Percentiles rank a stretch among this genome's conserved stretches.
Evolutionary conservation across 2,888 invertebrate genomes (phyloP).

Genomic region (Acleris holmiana): DNA sequence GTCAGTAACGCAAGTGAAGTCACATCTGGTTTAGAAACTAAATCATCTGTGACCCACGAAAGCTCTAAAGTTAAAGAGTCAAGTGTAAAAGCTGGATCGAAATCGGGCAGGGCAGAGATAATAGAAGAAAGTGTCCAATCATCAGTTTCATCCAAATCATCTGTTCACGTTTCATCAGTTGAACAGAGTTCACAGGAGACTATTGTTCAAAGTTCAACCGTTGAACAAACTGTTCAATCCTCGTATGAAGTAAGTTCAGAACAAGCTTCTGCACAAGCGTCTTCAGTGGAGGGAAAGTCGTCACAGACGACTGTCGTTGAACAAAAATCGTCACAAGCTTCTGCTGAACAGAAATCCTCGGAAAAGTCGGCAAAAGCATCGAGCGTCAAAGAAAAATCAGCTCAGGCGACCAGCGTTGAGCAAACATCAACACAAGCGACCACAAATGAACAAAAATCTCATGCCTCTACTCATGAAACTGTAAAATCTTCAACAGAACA

Average conservation of each 20-base stretch:
- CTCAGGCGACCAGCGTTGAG: constrained; percentile 38
- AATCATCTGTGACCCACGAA: constrained; percentile 62
- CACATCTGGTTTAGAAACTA: constrained; percentile 63
- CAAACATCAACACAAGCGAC: constrained; percentile 30
- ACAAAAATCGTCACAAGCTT: constrained; percentile 33
- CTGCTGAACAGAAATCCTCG: constrained; percentile 15
- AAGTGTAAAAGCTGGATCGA: constrained; percentile 38
- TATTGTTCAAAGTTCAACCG: constrained; percentile 36
- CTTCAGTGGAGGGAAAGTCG: constrained; percentile 35
- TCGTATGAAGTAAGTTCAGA: constrained; percentile 38
- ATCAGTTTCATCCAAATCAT: constrained; percentile 36
- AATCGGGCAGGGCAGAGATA: constrained; percentile 40
- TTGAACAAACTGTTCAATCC: constrained; percentile 44
- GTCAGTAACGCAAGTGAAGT: constrained; percentile 57
- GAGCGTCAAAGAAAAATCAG: constrained; percentile 38
- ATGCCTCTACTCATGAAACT: constrained; percentile 31
- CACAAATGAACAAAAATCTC: constrained; percentile 35
- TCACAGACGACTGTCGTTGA: constrained; percentile 35
- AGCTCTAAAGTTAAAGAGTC: constrained; percentile 59
- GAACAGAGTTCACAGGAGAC: constrained; percentile 38
- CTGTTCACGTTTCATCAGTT: constrained; percentile 40
- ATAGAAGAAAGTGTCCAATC: constrained; percentile 37
- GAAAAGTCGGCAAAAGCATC: constrained; percentile 28
- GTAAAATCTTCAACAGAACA: constrained; percentile 37
- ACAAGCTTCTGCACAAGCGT: constrained; percentile 39